phyloP scores from a whole-genome alignment of 2,888 invertebrate genomes.

The Eupithecia exiguata region DNA sequence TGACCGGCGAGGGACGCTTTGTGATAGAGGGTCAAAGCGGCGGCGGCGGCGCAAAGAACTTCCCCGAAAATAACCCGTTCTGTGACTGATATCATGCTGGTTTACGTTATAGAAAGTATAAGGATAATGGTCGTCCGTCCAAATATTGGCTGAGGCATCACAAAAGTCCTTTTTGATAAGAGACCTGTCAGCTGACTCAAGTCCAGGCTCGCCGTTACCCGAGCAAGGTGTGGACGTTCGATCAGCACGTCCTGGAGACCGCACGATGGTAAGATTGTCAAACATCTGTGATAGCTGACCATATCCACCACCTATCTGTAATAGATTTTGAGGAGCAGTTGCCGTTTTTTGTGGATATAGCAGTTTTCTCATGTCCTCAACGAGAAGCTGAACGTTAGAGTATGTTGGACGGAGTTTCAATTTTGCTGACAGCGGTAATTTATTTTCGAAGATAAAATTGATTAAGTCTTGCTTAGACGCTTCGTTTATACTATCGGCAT shows the following conservation, averaged over 20 bases:
- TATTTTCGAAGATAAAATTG: not conserved
- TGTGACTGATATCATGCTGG: not conserved
- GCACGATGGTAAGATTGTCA: not conserved
- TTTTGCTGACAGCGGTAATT: not conserved
- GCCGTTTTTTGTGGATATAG: not conserved
- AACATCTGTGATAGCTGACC: not conserved
- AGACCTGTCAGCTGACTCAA: not conserved
- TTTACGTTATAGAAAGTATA: not conserved
- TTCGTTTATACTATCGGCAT: not conserved
- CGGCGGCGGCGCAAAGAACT: not conserved
- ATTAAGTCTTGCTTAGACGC: not conserved
- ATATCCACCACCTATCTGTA: not conserved
- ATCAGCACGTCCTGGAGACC: not conserved
- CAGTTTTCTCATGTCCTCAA: not conserved
- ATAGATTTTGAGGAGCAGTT: not conserved
- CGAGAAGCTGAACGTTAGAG: not conserved
- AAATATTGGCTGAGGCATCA: too few relatives aligned
- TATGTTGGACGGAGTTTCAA: not conserved
- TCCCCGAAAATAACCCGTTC: not conserved
- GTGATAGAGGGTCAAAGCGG: not conserved
- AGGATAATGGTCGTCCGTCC: not conserved
- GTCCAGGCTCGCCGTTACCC: not conserved
- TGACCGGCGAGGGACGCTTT: not conserved
- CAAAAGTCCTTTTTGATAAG: not conserved
- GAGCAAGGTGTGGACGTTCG: not conserved